Evolutionary conservation across 2,888 invertebrate genomes (phyloP).

Genomic region (Hydrotaea diabolus): DNA sequence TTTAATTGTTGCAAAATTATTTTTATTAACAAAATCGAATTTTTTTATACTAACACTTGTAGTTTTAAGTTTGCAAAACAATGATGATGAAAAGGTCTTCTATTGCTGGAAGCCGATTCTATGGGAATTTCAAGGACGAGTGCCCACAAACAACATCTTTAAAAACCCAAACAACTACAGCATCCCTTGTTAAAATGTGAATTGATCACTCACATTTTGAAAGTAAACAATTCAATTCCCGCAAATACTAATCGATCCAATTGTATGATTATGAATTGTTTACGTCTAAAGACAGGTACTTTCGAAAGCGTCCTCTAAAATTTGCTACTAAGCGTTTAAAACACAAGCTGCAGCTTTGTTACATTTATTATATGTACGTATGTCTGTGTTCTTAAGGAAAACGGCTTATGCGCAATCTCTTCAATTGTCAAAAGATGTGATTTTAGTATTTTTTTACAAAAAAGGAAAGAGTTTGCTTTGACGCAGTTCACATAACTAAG

Average conservation of each 20-base stretch:
- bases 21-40: conserved; percentile 59
- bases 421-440: no score
- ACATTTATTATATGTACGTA: no score
- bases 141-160: neutral
- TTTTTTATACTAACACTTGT: conserved; percentile 67
- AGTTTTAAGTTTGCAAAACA: conserved; percentile 46
- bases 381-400: no score
- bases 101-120: neutral
- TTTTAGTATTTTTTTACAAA: no score
- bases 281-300: conserved; percentile 37
- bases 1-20: conserved; percentile 71
- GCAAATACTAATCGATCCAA: neutral
- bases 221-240: conserved; percentile 41
- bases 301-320: conserved; percentile 60
- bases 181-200: conserved; percentile 45
- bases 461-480: no score
- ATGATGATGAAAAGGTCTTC: neutral
- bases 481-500: no score
- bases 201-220: conserved; percentile 50
- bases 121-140: neutral
- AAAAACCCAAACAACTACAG: conserved; percentile 65
- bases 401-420: no score
- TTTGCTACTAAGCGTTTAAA: conserved; percentile 49
- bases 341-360: conserved; percentile 72
- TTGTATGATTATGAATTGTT: conserved; percentile 37